Conservation (phyloP, 2,888 invertebrate species). For the Cheilosia variabilis region DNA sequence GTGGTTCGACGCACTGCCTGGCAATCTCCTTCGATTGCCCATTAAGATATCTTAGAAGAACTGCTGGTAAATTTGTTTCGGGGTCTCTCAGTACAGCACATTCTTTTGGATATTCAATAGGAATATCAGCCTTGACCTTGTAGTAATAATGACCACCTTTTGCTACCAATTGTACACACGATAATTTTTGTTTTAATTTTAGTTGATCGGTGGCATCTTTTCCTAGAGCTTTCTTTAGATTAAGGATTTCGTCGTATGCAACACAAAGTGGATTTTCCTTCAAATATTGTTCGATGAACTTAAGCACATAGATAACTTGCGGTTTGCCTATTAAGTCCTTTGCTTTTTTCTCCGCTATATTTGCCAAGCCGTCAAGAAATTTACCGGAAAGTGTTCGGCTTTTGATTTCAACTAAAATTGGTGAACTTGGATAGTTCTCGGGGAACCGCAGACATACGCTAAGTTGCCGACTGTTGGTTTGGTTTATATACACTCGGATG, state of each 20-base stretch:
- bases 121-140: slow-evolving; percentile 86
- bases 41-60: slow-evolving; percentile 86
- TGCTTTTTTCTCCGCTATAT: slow-evolving; percentile 86
- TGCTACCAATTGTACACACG: slow-evolving; percentile 86
- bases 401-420: slow-evolving; percentile 88
- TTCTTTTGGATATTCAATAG: slow-evolving; percentile 87
- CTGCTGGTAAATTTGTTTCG: slow-evolving; percentile 87
- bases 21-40: slow-evolving; percentile 89
- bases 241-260: slow-evolving; percentile 89
- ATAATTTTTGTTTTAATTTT: slow-evolving; percentile 88
- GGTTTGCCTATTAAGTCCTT: slow-evolving; percentile 86
- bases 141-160: slow-evolving; percentile 86
- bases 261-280: slow-evolving; percentile 89
- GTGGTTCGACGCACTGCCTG: slow-evolving; percentile 88
- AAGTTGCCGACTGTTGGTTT: slow-evolving; percentile 86
- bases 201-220: slow-evolving; percentile 85
- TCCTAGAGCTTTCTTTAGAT: slow-evolving; percentile 85
- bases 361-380: slow-evolving; percentile 86
- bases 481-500: slow-evolving; percentile 88
- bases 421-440: slow-evolving; percentile 86
- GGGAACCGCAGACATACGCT: slow-evolving; percentile 88
- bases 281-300: slow-evolving; percentile 87
- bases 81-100: slow-evolving; percentile 84
- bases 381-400: slow-evolving; percentile 88
- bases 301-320: slow-evolving; percentile 85